Evolutionary conservation across 2,797 vertebrate species (phyloP).

Genomic region (Nyctibius grandis): DNA sequence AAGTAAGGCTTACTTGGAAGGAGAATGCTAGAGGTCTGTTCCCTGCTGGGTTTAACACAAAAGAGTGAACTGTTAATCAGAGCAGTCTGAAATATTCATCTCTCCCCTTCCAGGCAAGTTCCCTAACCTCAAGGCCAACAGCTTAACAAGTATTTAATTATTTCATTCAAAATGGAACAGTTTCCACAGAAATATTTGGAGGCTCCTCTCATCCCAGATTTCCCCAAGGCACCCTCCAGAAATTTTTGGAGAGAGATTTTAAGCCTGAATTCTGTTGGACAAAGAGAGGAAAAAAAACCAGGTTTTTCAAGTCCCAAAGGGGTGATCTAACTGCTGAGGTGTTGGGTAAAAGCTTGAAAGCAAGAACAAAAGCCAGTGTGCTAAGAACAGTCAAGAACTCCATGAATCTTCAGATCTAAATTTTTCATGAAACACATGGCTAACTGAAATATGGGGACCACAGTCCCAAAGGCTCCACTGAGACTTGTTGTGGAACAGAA

Average conservation of each 20-base stretch:
- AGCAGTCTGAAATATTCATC: neutral
- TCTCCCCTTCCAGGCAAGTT: neutral
- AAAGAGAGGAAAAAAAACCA: neutral
- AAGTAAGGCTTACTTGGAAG: neutral
- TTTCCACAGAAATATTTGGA: neutral
- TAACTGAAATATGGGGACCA: neutral
- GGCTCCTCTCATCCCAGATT: neutral
- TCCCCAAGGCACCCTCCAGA: neutral
- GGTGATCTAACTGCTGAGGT: neutral
- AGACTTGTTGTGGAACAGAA: neutral
- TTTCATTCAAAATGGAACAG: constrained; percentile 5
- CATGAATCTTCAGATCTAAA: neutral
- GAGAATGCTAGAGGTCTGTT: neutral
- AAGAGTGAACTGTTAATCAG: neutral
- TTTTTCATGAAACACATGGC: neutral
- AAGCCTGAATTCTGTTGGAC: neutral
- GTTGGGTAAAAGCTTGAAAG: neutral
- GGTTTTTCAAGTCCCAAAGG: neutral
- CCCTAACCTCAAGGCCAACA: neutral
- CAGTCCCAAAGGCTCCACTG: neutral
- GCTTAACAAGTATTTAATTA: constrained; percentile 1
- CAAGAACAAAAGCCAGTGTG: neutral
- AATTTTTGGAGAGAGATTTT: neutral
- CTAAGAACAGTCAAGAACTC: neutral
- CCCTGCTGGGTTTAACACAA: neutral